Percentiles rank a stretch among this genome's conserved stretches.
Evolutionary conservation across 2,113 vertebrate genomes (phyloP).

Genomic region (Tyrannus savana): DNA sequence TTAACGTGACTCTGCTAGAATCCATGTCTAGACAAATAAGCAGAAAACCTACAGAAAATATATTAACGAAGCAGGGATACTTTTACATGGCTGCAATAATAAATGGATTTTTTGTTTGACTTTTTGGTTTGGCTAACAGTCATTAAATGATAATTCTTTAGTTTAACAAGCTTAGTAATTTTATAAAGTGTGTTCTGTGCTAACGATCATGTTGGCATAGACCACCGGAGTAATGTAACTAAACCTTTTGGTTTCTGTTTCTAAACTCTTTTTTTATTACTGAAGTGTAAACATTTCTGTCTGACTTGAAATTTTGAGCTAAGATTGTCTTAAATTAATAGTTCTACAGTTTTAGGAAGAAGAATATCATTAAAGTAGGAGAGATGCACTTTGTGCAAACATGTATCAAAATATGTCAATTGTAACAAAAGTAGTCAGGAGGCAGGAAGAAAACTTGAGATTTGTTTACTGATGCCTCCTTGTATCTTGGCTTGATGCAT

Average conservation of each 20-base stretch:
- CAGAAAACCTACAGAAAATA: not conserved
- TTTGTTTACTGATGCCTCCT: not conserved
- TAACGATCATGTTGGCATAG: not conserved
- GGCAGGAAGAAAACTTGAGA: not conserved
- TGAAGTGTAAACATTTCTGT: not conserved
- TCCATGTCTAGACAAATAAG: conserved; percentile 2
- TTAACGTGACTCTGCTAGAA: not conserved
- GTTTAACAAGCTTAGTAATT: not conserved
- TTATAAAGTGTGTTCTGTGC: not conserved
- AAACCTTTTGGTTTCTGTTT: not conserved
- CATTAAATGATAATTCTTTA: conserved; percentile 27
- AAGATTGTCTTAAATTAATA: not conserved
- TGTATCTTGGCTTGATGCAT: not conserved
- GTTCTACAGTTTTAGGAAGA: not conserved
- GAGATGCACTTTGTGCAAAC: not conserved
- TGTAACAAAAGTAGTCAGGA: not conserved
- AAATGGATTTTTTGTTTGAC: not conserved
- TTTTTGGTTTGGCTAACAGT: not conserved
- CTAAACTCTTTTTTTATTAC: not conserved
- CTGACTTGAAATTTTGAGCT: not conserved
- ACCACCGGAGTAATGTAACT: not conserved
- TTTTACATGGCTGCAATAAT: not conserved
- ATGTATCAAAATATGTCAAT: not conserved
- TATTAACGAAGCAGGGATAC: not conserved
- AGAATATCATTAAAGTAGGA: not conserved